A percentile compares a stretch with the other conserved stretches of the same genome.
phyloP scores from a whole-genome alignment of 2,113 vertebrate genomes.

The Pangasianodon hypophthalmus region DNA sequence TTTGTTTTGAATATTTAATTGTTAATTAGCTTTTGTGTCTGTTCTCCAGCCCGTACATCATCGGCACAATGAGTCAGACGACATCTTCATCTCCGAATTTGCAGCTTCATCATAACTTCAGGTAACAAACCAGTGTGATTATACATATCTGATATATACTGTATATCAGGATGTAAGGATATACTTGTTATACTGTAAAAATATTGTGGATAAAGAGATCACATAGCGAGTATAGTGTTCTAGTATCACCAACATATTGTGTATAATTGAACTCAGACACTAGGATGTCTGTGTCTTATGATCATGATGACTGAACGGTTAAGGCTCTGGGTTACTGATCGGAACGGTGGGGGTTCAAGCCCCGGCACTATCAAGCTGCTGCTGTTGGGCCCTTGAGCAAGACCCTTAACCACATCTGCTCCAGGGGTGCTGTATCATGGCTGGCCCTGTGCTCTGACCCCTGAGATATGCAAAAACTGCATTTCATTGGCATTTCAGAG shows the following conservation, averaged over 20 bases:
- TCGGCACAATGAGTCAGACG: slow-evolving; percentile 99
- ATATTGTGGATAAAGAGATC: no score
- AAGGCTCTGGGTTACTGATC: no score
- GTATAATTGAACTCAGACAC: background rate
- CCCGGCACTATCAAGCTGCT: no score
- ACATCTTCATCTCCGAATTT: slow-evolving; percentile 96
- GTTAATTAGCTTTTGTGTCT: slow-evolving; percentile 19
- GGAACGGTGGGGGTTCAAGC: no score
- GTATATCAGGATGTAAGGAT: background rate
- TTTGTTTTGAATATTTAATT: slow-evolving; percentile 15
- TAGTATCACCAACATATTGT: background rate
- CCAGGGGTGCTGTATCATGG: no score
- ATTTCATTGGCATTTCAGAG: no score
- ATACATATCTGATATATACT: background rate
- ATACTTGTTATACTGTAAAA: background rate
- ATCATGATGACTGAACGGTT: no score
- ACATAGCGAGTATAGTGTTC: background rate
- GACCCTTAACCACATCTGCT: no score
- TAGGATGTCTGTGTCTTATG: background rate
- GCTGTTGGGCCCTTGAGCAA: no score
- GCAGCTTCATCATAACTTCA: slow-evolving; percentile 98
- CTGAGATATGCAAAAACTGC: no score
- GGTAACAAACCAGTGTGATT: slow-evolving; percentile 62
- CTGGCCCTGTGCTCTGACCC: no score
- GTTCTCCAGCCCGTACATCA: slow-evolving; percentile 87